Percentiles rank a stretch among this genome's conserved stretches.
phyloP scores from a whole-genome alignment of 2,113 vertebrate species.

The Corvus cornix region DNA sequence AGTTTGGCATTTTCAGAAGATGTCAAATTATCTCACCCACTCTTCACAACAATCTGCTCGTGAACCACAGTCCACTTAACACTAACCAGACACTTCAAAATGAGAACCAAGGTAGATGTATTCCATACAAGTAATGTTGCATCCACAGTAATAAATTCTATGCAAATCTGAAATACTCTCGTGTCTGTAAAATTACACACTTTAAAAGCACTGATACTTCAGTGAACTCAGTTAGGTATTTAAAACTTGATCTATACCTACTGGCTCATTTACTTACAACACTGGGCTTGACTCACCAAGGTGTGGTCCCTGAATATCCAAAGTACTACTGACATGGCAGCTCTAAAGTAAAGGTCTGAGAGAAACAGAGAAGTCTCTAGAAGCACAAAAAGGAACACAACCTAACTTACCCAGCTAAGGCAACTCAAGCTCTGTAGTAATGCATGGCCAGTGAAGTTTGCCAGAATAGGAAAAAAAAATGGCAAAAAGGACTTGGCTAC shows the following conservation, averaged over 20 bases:
- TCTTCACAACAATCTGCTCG: neutral
- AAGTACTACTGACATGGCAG: neutral
- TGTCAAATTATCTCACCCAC: neutral
- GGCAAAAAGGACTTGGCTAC: neutral
- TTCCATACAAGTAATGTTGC: neutral
- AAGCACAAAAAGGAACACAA: neutral
- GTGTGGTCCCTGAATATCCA: neutral
- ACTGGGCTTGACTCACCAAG: neutral
- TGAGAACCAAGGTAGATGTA: neutral
- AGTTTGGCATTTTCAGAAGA: slow-evolving; percentile 38
- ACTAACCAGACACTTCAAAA: neutral
- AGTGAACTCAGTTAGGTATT: neutral
- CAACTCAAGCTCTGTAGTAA: neutral
- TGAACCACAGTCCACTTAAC: neutral
- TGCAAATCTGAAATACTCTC: neutral
- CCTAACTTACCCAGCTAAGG: neutral
- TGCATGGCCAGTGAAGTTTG: neutral
- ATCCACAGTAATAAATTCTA: neutral
- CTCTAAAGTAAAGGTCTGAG: neutral
- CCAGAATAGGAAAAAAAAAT: neutral
- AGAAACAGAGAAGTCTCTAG: neutral
- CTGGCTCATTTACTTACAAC: neutral
- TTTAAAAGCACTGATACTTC: neutral
- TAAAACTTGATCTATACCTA: neutral
- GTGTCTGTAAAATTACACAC: neutral